Evolutionary conservation across 2,113 vertebrate species (phyloP).

Genomic region (Poecilia latipinna): DNA sequence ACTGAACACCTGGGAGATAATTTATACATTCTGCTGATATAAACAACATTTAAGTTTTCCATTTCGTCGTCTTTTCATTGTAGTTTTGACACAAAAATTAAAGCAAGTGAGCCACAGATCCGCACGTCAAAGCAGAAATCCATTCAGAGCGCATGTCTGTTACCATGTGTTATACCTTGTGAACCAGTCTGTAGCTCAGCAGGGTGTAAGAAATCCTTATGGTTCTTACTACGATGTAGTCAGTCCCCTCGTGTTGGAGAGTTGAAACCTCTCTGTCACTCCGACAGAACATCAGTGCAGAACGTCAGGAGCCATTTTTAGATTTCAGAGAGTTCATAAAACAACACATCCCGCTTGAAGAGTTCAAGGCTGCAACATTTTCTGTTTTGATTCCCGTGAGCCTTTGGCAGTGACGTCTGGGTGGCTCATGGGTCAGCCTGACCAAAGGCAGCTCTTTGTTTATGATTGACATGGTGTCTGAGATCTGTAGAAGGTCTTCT

Average conservation of each 20-base stretch:
- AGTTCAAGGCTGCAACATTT: conserved; percentile 5
- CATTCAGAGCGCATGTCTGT: not conserved
- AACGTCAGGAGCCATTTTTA: not conserved
- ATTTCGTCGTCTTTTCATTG: conserved; percentile 13
- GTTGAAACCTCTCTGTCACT: conserved; percentile 8
- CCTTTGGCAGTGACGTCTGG: not conserved
- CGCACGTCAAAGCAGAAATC: not conserved
- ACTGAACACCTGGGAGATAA: conserved; percentile 14
- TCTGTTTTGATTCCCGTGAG: not conserved
- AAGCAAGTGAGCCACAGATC: conserved; percentile 41
- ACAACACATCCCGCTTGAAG: not conserved
- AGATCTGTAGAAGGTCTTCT: not conserved
- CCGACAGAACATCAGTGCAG: too few species aligned
- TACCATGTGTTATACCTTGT: not conserved
- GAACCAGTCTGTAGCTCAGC: not conserved
- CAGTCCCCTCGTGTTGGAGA: not conserved
- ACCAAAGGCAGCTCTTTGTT: not conserved
- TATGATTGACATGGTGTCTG: not conserved
- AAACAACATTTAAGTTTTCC: conserved; percentile 20
- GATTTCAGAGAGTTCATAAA: not conserved
- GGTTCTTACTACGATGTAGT: conserved; percentile 13
- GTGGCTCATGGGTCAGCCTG: not conserved
- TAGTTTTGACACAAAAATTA: conserved; percentile 32
- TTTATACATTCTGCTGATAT: conserved; percentile 3
- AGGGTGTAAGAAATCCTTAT: not conserved